phyloP scores from a whole-genome alignment of 2,888 invertebrate genomes.

The Zhuqinia jingwanae region DNA sequence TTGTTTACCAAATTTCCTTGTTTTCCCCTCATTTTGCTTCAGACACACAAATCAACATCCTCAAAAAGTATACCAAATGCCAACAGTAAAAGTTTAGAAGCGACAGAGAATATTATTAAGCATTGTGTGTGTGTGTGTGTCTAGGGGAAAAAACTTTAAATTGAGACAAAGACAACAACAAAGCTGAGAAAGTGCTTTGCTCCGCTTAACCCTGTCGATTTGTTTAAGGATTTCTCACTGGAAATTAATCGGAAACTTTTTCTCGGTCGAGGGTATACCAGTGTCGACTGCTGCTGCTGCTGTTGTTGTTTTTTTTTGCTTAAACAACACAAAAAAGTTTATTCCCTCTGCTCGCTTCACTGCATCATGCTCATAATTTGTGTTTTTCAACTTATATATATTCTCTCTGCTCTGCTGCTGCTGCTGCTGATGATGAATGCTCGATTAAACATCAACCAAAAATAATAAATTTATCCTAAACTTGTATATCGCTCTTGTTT shows the following conservation, averaged over 20 bases:
- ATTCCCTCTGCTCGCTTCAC: not conserved
- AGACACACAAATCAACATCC: not conserved
- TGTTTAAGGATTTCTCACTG: not conserved
- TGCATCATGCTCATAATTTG: not conserved
- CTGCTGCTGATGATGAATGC: not conserved
- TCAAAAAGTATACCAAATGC: not conserved
- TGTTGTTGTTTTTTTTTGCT: too few species aligned
- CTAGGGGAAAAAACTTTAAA: constrained; percentile 3
- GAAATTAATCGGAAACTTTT: not conserved
- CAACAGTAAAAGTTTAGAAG: not conserved
- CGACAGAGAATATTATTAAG: too few species aligned
- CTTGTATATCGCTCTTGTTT: not conserved
- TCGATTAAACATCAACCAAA: not conserved
- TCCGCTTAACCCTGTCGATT: too few species aligned
- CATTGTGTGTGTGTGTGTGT: too few species aligned
- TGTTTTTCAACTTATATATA: too few species aligned
- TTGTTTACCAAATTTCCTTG: too few species aligned
- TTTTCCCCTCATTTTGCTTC: too few species aligned
- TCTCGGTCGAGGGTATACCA: not conserved
- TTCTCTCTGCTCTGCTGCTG: not conserved
- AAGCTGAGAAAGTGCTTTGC: too few species aligned
- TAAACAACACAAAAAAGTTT: not conserved
- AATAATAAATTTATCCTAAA: too few species aligned
- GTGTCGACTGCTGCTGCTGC: not conserved
- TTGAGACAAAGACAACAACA: constrained; percentile 29